Evolutionary conservation across 2,113 vertebrate species (phyloP), one percentile per base, ranked within the genome.

Genomic region (Osmerus eperlanus): DNA sequence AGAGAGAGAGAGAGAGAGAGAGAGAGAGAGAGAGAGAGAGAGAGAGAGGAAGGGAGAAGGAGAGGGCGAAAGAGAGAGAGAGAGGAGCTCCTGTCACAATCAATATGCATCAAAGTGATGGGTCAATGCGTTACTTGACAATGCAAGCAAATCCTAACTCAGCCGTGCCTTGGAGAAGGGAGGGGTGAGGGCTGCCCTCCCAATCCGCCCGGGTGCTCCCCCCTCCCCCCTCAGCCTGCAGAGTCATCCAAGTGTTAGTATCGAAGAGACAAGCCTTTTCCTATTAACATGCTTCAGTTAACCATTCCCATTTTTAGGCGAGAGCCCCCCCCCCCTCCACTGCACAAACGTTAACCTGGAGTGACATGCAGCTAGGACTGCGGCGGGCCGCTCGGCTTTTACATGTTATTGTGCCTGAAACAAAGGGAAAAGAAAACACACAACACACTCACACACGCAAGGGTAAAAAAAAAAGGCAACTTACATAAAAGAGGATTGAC

Each of bases 201-300:
- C 91, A 91, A 92, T 92, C 89, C 89, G 88, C 86, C 77, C 80
- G 66, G 83, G 90, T 89, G 91, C 89, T 89, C 89, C 89, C 89
- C 89, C 83, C 82, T 78, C 68, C 91, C 90, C 91, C 93, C 91
- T 81, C 91, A 89, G 91, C 91, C 93, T 94, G 93, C 93, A 94
- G 94, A 96, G 90, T 93, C 94, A 95, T 91, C 94, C 92, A 92
- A 94, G 94, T 95, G 95, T 96, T 95, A 96, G 95, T 94, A 92
- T 93, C 93, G 92, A 94, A 93, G 92, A 94, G 94, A 96, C 95
- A 96, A 94, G 95, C 93, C 92, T 93, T 94, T 92, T 94, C 94
- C 91, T 94, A 95, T 95, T 92, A 92, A 93, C 95, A 96, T 95
- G 95, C 95, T 94, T 94, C 92, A 92, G 89, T 95, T 95, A 95